Evolutionary conservation across 2,888 invertebrate genomes (phyloP).

Genomic region (Kryphioiulus occultus): DNA sequence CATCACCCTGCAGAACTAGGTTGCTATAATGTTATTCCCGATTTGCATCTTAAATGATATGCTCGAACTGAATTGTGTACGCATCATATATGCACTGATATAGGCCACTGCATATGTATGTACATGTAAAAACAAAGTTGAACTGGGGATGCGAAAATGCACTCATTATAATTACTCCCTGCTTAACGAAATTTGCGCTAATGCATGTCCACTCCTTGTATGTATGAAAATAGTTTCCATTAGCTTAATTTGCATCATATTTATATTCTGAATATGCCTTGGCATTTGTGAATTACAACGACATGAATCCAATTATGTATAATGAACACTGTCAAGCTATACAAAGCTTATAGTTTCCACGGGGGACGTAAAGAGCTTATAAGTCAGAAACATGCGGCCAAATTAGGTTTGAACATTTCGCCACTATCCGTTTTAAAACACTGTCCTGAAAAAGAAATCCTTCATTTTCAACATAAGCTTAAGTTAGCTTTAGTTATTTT

Average conservation of each 20-base stretch:
- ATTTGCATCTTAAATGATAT: background rate
- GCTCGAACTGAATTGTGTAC: background rate
- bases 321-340: background rate
- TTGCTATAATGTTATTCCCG: too few relatives aligned
- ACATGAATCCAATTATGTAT: constrained; percentile 29
- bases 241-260: constrained; percentile 27
- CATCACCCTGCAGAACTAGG: background rate
- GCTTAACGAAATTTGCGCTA: background rate
- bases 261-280: background rate
- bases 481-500: background rate
- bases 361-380: background rate
- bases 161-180: background rate
- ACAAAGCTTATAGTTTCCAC: constrained; percentile 9
- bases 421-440: background rate
- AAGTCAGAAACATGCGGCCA: background rate
- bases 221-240: constrained; percentile 32
- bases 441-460: background rate
- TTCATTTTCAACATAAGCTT: background rate
- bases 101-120: background rate
- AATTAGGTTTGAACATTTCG: background rate
- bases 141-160: background rate
- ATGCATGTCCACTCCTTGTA: constrained; percentile 27
- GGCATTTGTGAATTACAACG: background rate
- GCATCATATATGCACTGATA: too few relatives aligned
- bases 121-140: background rate